phyloP scores from a whole-genome alignment of 2,797 vertebrate genomes.

The Melanitta fusca region DNA sequence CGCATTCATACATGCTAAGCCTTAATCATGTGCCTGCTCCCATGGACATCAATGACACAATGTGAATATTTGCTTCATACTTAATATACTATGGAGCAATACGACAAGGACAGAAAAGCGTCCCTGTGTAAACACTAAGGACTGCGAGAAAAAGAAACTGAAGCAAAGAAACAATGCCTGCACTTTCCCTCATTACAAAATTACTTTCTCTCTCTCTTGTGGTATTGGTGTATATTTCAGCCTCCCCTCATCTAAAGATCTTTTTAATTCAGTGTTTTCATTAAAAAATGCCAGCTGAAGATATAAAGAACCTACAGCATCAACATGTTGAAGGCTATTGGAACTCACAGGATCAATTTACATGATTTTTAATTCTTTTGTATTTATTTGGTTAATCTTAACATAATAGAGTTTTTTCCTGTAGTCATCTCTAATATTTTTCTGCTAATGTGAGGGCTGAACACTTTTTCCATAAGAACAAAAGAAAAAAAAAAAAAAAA shows the following conservation, averaged over 20 bases:
- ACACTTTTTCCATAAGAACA: not conserved
- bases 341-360: not conserved
- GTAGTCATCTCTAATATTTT: not conserved
- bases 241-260: not conserved
- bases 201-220: not conserved
- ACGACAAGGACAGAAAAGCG: not conserved
- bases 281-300: not conserved
- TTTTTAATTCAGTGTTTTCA: slow-evolving; percentile 37
- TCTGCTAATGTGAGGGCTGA: not conserved
- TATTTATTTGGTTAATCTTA: slow-evolving; percentile 34
- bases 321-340: not conserved
- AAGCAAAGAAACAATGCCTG: not conserved
- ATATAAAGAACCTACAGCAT: not conserved
- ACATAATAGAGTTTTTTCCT: not conserved
- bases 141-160: not conserved
- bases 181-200: not conserved
- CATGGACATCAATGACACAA: not conserved
- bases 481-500: not conserved
- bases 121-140: not conserved
- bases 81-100: not conserved
- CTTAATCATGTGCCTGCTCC: not conserved
- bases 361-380: not conserved
- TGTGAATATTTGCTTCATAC: not conserved
- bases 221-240: not conserved
- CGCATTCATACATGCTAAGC: not conserved